Base-by-base conservation (phyloP, 1,140 invertebrate species). In the Nasonia vitripennis region DNA sequence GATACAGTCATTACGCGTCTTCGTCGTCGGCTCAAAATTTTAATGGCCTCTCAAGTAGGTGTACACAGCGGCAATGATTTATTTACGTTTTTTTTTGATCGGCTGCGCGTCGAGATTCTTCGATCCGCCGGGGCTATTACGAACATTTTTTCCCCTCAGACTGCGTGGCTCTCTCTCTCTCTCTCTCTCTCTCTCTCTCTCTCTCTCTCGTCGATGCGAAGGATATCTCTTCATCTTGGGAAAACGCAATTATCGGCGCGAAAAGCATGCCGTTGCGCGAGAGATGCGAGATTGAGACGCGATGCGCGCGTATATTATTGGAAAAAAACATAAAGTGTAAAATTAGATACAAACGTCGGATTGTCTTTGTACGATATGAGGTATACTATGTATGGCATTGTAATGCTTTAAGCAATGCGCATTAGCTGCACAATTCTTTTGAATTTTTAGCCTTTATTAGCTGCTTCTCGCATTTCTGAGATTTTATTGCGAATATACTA, bases 191-290 rank as follows among this genome's bases (percentile, higher is more conserved):
- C 68, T 48, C 45, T 48, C 45, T 10, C 67, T 70, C 67, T 27
- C 27, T 48, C 45, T 48, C 45, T 20, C n/a, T 70, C 68, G 10
- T 10, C 11, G 70, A 31, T 71, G 70, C 70, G 70, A 71, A 71
- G 23, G 23, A 71, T 31, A 31, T 71, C 70, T 62, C 55, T 62
- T 62, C 55, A 62, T 62, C 55, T 62, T 62, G 17, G 55, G n/a
- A 71, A 34, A 75, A 23, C 73, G 73, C 73, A 75, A 45, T 75
- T 75, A 75, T 37, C 37, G 73, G 34, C 73, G 31, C 73, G 17
- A 34, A 71, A 71, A 71, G 68, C 68, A 71, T 12, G 55, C 6
- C 17, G 55, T n/a, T 62, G 55, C 14, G 55, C 17, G 55, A 62
- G 55, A 71, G 23, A 11, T 17, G 68, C 68, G 27, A 12, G 68